Base-by-base conservation (phyloP, 1,140 invertebrate genomes). In the Drosophila subpulchrella region DNA sequence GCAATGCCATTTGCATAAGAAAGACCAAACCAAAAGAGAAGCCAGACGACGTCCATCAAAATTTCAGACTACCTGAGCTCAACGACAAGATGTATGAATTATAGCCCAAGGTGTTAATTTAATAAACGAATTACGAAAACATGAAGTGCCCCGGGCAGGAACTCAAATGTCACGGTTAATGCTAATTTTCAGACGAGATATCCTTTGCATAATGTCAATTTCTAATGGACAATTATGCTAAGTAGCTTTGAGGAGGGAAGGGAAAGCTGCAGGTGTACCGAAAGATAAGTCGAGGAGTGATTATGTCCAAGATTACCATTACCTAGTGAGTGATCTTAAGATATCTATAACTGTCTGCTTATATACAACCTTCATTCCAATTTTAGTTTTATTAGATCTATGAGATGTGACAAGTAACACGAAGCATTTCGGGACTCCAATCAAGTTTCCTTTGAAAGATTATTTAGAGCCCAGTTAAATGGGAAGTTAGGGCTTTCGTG, bases 71-170 rank as follows among this genome's bases (percentile, higher is more conserved):
- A 30, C 38, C 8, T 27, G 7, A 47, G 55, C 50, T 34, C 24
- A 48, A 48, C 53, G 76, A 75, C 55, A 20, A 68, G 48, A 70
- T 53, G 78, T 63, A 67, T 82, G 75, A 77, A 88, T 79, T 70
- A 83, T 79, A 78, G 82, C 83, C 71, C 71, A 55, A 83, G 83
- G 79, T 79, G 83, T 75, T 88, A 86, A 88, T 88, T 68, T 75
- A 86, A 88, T 86, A 88, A 88, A 61, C 60, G 55, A 78, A 88
- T 88, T 88, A 82, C 55, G 58, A 72, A 88, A 88, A 76, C 79
- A 82, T 82, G 83, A 86, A 78, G 54, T 11, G 34, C 34, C 34
- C 17, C 8, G 12, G 46, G 62, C 44, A 42, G n/a, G 41, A 53
- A 41, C 50, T 24, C 32, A 38, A 48, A 59, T 73, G 46, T 61